Conservation (phyloP, 2,797 vertebrate species). For the Lutjanus campechanus region DNA sequence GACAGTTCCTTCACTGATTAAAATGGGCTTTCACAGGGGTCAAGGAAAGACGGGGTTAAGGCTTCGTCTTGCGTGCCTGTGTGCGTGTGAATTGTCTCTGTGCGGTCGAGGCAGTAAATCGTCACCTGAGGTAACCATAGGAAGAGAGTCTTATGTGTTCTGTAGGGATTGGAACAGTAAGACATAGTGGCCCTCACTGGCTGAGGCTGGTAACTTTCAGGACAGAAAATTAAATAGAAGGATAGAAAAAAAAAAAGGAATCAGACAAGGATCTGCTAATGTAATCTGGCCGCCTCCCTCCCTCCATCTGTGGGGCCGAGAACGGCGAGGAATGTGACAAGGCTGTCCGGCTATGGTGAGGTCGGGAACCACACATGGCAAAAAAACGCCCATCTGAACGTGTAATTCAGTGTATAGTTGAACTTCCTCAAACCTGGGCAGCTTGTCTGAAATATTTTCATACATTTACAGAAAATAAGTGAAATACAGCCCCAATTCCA, state of each 20-base stretch:
- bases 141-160: constrained; percentile 24
- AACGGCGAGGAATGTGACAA: constrained; percentile 40
- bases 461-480: neutral
- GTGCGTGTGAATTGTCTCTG: constrained; percentile 27
- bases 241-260: constrained; percentile 4
- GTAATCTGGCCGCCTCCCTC: constrained; percentile 53
- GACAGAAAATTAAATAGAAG: constrained; percentile 45
- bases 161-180: constrained; percentile 24
- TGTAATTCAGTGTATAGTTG: neutral
- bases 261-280: constrained; percentile 64
- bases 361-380: neutral
- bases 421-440: neutral
- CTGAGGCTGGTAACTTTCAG: constrained; percentile 20
- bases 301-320: constrained; percentile 31
- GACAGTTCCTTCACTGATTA: constrained; percentile 64
- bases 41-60: neutral
- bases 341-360: neutral
- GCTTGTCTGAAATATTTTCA: neutral
- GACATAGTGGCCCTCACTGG: constrained; percentile 26
- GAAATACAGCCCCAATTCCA: neutral
- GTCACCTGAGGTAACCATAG: constrained; percentile 63
- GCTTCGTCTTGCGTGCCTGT: constrained; percentile 9
- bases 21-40: constrained; percentile 51
- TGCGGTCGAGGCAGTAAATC: constrained; percentile 62
- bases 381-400: neutral